Conservation (phyloP, 2,888 invertebrate genomes). For the Sussaba pulchella region DNA sequence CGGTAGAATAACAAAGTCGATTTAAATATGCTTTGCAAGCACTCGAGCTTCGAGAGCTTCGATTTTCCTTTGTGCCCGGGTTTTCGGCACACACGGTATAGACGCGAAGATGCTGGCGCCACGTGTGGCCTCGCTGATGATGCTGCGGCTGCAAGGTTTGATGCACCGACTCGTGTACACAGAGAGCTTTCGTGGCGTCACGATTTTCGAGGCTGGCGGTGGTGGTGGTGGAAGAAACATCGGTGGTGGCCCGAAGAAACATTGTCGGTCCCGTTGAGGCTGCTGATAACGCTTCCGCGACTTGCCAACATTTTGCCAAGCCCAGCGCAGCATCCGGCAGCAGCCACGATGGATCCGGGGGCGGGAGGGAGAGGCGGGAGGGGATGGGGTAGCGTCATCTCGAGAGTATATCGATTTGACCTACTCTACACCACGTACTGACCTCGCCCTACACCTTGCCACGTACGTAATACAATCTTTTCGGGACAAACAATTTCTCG, state of each 20-base stretch:
- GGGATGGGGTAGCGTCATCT: constrained; percentile 47
- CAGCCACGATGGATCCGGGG: constrained; percentile 23
- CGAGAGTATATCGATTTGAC: constrained; percentile 65
- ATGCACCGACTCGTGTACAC: too few relatives aligned
- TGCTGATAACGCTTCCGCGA: constrained; percentile 36
- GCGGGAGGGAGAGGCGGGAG: constrained; percentile 22
- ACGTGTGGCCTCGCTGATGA: constrained; percentile 7
- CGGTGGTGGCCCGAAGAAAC: constrained; percentile 23
- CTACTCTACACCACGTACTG: constrained; percentile 49
- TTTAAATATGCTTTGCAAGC: constrained; percentile 30
- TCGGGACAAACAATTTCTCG: constrained; percentile 1
- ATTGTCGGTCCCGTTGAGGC: constrained; percentile 38
- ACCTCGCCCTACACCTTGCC: constrained; percentile 54
- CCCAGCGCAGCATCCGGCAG: constrained; percentile 31
- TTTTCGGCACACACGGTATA: not conserved
- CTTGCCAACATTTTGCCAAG: constrained; percentile 60
- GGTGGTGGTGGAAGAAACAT: too few relatives aligned
- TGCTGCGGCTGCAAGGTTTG: constrained; percentile 8
- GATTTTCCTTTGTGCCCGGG: constrained; percentile 36
- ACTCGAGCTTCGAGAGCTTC: constrained; percentile 19
- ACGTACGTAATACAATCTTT: constrained; percentile 36
- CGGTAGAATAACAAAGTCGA: constrained; percentile 1
- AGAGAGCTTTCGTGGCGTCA: constrained; percentile 29
- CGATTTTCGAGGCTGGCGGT: constrained; percentile 54
- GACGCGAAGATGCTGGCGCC: not conserved